A percentile compares a stretch with the other conserved stretches of the same genome.
Conservation (phyloP, 2,797 vertebrate genomes). For the Bryconaethiops microstoma region DNA sequence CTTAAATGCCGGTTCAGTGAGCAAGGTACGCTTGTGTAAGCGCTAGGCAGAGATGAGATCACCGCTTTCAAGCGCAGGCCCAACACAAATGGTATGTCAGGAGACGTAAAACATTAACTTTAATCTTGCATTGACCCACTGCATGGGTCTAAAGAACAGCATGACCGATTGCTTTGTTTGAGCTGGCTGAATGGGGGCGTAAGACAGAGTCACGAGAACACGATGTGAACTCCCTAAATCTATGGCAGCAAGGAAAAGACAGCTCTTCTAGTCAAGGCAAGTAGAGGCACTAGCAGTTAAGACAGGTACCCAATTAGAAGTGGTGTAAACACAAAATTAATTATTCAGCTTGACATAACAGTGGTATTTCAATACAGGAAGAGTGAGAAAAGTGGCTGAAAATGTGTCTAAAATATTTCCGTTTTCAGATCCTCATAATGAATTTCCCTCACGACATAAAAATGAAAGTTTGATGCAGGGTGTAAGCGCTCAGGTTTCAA, state of each 20-base stretch:
- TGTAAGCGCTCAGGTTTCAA: too few species aligned
- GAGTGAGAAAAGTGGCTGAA: too few species aligned
- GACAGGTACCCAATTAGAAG: too few species aligned
- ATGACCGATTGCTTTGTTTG: conserved; percentile 17
- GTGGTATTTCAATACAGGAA: too few species aligned
- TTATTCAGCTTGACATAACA: too few species aligned
- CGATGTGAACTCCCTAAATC: not conserved
- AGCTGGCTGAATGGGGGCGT: not conserved
- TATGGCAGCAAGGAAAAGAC: not conserved
- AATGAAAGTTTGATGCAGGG: too few species aligned
- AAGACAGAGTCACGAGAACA: not conserved
- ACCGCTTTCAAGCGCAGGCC: conserved; percentile 41
- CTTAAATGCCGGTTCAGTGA: conserved; percentile 17
- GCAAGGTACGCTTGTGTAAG: conserved; percentile 45
- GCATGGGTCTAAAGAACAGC: conserved; percentile 48
- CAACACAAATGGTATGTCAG: conserved; percentile 44
- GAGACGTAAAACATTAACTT: conserved; percentile 58
- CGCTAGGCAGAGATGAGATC: conserved; percentile 43
- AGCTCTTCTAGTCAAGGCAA: not conserved
- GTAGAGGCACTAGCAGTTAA: too few species aligned
- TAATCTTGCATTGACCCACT: conserved; percentile 27
- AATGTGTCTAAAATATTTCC: too few species aligned
- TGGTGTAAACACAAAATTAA: too few species aligned
- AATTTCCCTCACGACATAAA: too few species aligned
- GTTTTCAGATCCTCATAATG: too few species aligned